These are phyloP conservation scores for Syndactyla subalaris DNA, from an alignment of 2,797 vertebrate genomes.

Conservation along the genomic window DNA sequence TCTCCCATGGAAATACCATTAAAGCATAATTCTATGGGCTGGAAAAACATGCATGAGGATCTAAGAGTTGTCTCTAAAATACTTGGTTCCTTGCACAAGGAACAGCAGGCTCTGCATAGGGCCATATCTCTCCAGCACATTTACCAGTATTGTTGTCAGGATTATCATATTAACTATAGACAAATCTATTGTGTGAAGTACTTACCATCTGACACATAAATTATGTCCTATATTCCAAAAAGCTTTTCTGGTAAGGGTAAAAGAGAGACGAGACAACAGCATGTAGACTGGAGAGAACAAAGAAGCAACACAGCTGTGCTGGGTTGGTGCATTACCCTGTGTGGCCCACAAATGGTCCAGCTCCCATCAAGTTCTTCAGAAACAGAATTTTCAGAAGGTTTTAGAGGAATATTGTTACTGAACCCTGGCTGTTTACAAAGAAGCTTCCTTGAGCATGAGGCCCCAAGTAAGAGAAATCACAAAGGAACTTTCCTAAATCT, in stretches of 20 bases:
- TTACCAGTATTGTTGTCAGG: neutral
- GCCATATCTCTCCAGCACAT: neutral
- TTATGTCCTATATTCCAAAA: neutral
- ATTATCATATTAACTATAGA: neutral
- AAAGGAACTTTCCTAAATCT: neutral
- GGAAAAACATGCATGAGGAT: neutral
- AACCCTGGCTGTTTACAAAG: neutral
- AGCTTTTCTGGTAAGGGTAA: neutral
- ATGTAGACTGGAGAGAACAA: neutral
- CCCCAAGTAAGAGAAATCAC: neutral
- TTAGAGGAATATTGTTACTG: neutral
- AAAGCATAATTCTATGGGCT: neutral
- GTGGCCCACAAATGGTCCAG: neutral
- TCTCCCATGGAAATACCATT: slow-evolving; percentile 43
- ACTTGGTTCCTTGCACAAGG: neutral
- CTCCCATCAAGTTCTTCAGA: neutral
- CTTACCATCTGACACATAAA: neutral
- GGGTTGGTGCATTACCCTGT: neutral
- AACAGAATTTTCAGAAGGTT: neutral
- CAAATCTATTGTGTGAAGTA: neutral
- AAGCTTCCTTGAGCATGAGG: neutral
- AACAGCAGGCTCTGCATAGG: neutral
- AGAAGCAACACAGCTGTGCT: neutral
- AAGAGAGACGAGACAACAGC: neutral
- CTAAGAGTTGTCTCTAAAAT: neutral